These are phyloP conservation scores for Nesoenas mayeri DNA, from an alignment of 2,113 vertebrate genomes.

Conservation along the genomic window DNA sequence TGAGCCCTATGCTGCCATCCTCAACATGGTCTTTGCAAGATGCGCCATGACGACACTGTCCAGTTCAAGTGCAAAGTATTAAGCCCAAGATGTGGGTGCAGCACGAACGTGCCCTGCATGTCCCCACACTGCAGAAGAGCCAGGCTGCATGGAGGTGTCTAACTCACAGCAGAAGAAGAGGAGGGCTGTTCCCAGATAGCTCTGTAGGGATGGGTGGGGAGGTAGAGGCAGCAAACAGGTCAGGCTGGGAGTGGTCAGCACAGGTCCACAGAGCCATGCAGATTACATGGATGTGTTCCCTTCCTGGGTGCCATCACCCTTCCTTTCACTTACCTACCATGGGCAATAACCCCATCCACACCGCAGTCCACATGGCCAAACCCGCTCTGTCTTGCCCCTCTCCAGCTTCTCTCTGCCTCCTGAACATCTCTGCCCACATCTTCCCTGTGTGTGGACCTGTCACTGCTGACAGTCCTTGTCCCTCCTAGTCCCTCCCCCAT, in stretches of 20 bases:
- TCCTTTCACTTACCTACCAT: neutral
- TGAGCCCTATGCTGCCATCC: neutral
- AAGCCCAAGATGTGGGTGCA: neutral
- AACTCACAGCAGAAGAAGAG: neutral
- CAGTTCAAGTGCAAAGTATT: neutral
- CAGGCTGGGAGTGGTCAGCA: neutral
- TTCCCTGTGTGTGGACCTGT: neutral
- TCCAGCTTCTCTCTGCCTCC: neutral
- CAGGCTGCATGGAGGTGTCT: neutral
- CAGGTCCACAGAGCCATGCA: neutral
- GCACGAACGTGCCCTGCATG: neutral
- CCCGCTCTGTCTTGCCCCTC: accelerated
- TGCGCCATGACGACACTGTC: neutral
- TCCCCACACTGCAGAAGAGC: neutral
- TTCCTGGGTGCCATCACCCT: neutral
- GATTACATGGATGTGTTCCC: neutral
- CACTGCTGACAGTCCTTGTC: neutral
- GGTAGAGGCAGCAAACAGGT: accelerated
- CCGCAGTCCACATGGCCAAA: neutral
- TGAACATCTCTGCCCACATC: neutral
- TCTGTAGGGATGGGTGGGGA: neutral
- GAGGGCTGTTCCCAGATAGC: neutral
- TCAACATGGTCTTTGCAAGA: neutral
- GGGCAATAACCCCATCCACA: neutral
- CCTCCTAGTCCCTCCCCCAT: neutral